phyloP scores from a whole-genome alignment of 2,113 vertebrate genomes.

The Leiothrix lutea region DNA sequence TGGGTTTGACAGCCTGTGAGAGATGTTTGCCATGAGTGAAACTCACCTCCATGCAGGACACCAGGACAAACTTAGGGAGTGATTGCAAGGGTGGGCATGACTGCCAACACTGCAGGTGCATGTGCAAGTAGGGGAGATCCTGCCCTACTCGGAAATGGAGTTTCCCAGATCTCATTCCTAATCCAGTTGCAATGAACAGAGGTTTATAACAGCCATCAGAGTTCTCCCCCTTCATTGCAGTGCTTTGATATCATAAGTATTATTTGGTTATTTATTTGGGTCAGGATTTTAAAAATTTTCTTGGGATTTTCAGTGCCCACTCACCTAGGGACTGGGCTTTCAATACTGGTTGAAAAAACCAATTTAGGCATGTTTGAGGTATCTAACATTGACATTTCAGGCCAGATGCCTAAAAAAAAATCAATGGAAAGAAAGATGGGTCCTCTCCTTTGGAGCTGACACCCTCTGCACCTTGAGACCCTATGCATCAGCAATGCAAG shows the following conservation, averaged over 20 bases:
- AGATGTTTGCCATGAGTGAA: neutral
- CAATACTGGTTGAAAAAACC: neutral
- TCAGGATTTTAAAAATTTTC: neutral
- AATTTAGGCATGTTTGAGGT: neutral
- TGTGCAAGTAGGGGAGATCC: neutral
- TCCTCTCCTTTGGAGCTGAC: neutral
- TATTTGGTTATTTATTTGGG: neutral
- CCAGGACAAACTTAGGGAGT: neutral
- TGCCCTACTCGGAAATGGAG: rapidly evolving
- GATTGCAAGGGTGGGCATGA: neutral
- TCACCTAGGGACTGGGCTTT: neutral
- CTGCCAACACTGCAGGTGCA: neutral
- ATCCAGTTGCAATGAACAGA: neutral
- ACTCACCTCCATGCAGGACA: neutral
- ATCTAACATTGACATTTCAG: neutral
- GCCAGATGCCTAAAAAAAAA: neutral
- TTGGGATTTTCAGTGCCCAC: neutral
- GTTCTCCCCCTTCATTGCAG: neutral
- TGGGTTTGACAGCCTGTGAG: neutral
- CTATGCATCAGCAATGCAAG: neutral
- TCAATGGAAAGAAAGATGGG: neutral
- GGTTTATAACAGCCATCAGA: neutral
- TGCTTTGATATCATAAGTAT: neutral
- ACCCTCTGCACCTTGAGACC: neutral
- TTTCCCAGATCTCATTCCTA: neutral